Evolutionary conservation across 2,888 invertebrate species (phyloP).

Genomic region (Acrobasis repandana): DNA sequence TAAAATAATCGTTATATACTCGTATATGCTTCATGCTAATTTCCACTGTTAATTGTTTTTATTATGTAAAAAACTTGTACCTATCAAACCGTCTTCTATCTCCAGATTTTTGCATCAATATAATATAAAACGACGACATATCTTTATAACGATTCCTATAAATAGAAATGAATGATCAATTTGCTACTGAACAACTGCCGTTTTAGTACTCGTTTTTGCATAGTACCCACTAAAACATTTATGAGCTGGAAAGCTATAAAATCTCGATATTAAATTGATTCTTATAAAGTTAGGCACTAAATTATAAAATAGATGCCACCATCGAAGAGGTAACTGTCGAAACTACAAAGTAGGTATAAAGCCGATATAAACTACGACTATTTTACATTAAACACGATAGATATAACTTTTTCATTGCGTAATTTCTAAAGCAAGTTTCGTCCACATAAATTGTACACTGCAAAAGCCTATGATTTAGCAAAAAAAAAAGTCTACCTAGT

Average conservation of each 20-base stretch:
- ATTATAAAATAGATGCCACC: conserved; percentile 19
- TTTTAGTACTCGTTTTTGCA: conserved; percentile 48
- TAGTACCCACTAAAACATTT: conserved; percentile 39
- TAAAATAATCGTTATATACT: not conserved
- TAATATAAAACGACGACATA: not conserved
- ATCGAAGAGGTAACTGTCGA: not conserved
- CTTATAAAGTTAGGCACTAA: conserved; percentile 34
- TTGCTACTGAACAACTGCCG: conserved; percentile 31
- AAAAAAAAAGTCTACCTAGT: too few species aligned
- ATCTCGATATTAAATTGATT: conserved; percentile 37
- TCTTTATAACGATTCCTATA: not conserved
- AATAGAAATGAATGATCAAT: conserved; percentile 20
- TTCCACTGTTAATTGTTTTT: not conserved
- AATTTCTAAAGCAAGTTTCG: too few species aligned
- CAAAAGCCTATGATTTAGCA: too few species aligned
- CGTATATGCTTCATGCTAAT: not conserved
- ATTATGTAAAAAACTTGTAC: not conserved
- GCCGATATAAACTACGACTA: too few species aligned
- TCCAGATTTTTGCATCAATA: not conserved
- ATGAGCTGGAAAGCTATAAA: conserved; percentile 50
- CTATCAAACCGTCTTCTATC: not conserved
- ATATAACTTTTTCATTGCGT: too few species aligned
- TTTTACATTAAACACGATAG: too few species aligned
- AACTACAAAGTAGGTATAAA: too few species aligned
- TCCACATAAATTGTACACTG: too few species aligned